Evolutionary conservation across 2,113 vertebrate species (phyloP), one percentile per base, ranked within the genome.

Genomic region (Paramormyrops kingsleyae): DNA sequence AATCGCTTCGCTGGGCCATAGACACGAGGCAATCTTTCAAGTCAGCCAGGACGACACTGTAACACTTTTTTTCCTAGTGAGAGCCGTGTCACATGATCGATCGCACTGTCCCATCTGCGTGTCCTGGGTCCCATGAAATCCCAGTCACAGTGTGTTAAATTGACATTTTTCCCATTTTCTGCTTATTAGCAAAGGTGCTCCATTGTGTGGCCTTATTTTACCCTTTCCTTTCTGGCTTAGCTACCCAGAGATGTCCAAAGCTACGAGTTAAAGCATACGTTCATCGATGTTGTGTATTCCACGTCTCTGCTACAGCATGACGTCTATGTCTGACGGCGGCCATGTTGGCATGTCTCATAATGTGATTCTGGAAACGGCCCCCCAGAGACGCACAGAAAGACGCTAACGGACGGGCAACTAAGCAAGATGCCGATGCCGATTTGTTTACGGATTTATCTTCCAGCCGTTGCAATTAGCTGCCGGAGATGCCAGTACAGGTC

Each of bases 401-500:
- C 4, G 1, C 12, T 42, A 42, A 80, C 4, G 27, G 27, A 42
- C 4, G 1, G 70, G 35, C 13, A 42, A 42, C 42, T 42, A 42
- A 80, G 17, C 74, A 39, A 39, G 74, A 15, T 80, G 35, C 74
- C 17, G 5, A 39, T 1, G 12, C 35, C 0, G 13, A 80, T 80
- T 27, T 42, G 31, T 6, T 17, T 39, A 8, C 74, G 13, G 17
- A 19, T 80, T 80, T 80, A 17, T 80, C 74, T 27, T 42, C 15
- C 35, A 19, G 62, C 10, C 35, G 1, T 21, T 3, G 31, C 17
- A 42, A 80, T 53, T 87, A 17, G 50, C 31, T 46, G 59, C 35
- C 89, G 21, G 88, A 15, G 47, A 88, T 44, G 3, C 4, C 42
- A 83, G 17, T 90, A 44, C 88, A 90, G 88, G 2, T 86, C 49